Evolutionary conservation across 2,888 invertebrate genomes (phyloP).

Genomic region (Drosophila borealis): DNA sequence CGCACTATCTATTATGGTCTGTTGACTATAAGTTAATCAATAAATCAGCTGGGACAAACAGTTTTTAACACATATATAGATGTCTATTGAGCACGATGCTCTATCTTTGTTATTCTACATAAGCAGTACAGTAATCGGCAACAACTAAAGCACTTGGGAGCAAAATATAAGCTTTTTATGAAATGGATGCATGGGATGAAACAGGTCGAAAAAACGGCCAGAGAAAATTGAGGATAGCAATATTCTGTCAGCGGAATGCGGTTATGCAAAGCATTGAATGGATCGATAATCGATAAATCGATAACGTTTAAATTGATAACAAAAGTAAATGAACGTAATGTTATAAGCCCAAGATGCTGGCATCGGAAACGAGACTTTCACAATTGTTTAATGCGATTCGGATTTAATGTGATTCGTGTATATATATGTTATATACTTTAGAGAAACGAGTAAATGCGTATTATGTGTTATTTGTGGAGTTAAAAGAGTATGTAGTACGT

Average conservation of each 20-base stretch:
- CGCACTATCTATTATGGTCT: too few relatives aligned
- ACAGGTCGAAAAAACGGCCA: too few relatives aligned
- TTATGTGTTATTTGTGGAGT: conserved; percentile 8
- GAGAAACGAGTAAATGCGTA: conserved; percentile 4
- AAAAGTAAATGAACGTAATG: background rate
- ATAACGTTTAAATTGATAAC: background rate
- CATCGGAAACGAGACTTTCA: conserved; percentile 2
- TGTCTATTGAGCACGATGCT: background rate
- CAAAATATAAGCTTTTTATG: background rate
- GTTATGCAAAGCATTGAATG: conserved; percentile 1
- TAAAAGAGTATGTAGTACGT: conserved; percentile 2
- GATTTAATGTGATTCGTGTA: conserved; percentile 16
- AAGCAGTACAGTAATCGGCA: background rate
- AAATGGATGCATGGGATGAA: background rate
- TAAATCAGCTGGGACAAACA: too few relatives aligned
- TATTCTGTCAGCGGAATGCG: background rate
- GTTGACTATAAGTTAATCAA: too few relatives aligned
- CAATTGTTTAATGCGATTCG: background rate
- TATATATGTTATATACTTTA: background rate
- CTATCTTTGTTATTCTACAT: background rate
- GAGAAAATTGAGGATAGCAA: too few relatives aligned
- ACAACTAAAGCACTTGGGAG: background rate
- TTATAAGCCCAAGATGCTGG: background rate
- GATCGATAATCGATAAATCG: conserved; percentile 8
- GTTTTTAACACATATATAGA: background rate